phyloP scores from a whole-genome alignment of 2,113 vertebrate species.

The Jacana jacana region DNA sequence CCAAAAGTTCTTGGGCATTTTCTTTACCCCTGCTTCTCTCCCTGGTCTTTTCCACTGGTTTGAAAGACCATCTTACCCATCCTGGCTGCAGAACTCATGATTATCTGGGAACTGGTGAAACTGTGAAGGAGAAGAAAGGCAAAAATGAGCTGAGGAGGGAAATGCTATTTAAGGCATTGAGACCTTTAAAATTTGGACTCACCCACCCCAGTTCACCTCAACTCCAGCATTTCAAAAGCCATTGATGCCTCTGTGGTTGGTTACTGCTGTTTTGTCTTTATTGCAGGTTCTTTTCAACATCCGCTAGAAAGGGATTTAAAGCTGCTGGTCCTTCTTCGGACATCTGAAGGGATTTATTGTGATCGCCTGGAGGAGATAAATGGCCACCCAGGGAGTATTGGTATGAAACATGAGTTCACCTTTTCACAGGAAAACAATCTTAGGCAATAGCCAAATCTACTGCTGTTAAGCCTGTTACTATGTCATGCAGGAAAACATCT shows the following conservation, averaged over 20 bases:
- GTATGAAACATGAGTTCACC: constrained; percentile 43
- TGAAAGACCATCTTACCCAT: background rate
- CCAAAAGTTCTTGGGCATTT: background rate
- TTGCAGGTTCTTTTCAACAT: constrained; percentile 65
- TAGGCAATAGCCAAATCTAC: background rate
- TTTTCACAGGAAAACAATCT: background rate
- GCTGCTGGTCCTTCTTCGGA: constrained; percentile 67
- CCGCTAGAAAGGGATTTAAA: constrained; percentile 69
- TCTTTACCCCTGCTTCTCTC: background rate
- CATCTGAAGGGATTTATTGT: constrained; percentile 72
- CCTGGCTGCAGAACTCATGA: background rate
- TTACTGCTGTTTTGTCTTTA: background rate
- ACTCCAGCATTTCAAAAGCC: background rate
- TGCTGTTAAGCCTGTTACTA: fast-evolving
- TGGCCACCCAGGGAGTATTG: constrained; percentile 69
- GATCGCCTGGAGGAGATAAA: constrained; percentile 61
- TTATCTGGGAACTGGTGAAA: background rate
- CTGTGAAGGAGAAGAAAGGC: background rate
- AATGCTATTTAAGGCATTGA: background rate
- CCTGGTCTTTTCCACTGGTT: background rate
- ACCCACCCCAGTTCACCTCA: fast-evolving
- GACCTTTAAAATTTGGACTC: background rate
- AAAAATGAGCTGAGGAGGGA: background rate
- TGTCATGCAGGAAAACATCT: background rate
- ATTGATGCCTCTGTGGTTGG: background rate